Percentiles rank a stretch among this genome's conserved stretches.
Conservation (phyloP, 2,797 vertebrate genomes). For the Tympanoctomys barrerae region DNA sequence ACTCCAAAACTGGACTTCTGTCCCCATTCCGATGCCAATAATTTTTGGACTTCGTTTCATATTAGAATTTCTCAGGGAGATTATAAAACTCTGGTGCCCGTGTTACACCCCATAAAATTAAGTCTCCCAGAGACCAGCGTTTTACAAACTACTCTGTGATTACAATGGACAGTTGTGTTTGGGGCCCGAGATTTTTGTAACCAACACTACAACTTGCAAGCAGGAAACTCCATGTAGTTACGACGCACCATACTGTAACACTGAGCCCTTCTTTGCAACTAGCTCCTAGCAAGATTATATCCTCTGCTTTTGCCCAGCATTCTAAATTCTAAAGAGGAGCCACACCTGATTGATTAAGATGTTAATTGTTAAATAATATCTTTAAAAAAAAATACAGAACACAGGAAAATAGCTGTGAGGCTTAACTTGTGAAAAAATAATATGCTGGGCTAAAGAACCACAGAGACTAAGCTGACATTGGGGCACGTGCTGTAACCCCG, state of each 20-base stretch:
- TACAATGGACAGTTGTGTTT: background rate
- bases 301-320: background rate
- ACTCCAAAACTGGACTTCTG: conserved; percentile 25
- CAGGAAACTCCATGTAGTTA: background rate
- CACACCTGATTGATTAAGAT: background rate
- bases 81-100: background rate
- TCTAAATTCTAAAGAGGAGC: background rate
- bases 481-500: background rate
- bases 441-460: background rate
- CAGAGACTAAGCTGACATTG: background rate
- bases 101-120: background rate
- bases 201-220: background rate
- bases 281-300: too few species aligned
- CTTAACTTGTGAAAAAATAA: background rate
- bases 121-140: background rate
- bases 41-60: background rate
- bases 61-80: background rate
- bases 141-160: background rate
- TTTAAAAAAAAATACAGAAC: background rate
- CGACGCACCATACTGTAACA: too few species aligned
- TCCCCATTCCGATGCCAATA: background rate
- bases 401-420: background rate
- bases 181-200: background rate
- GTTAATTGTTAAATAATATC: background rate
- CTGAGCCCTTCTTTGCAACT: background rate